phyloP scores from a whole-genome alignment of 2,888 invertebrate genomes.

The Watsonalla cultraria region DNA sequence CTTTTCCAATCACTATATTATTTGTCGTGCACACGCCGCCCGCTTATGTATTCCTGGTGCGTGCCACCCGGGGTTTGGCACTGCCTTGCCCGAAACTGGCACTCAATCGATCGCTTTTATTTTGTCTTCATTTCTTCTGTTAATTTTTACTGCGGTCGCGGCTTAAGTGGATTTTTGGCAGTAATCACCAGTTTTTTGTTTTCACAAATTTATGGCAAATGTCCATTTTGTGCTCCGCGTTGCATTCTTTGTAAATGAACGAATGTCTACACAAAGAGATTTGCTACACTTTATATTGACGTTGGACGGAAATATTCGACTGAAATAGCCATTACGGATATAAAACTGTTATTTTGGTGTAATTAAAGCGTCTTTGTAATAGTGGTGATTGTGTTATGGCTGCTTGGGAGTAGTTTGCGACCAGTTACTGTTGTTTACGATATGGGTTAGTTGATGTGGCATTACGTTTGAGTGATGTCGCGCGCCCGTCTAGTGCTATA shows the following conservation, averaged over 20 bases:
- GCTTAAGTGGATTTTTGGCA: conserved; percentile 12
- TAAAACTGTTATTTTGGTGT: background rate
- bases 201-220: conserved; percentile 2
- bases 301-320: background rate
- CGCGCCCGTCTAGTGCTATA: conserved; percentile 4
- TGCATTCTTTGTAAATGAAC: background rate
- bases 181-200: conserved; percentile 3
- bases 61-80: conserved; percentile 17
- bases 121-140: conserved; percentile 1
- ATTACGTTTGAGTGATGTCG: no score
- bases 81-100: conserved; percentile 15
- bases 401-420: background rate
- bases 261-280: background rate
- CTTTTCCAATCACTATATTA: conserved; percentile 60
- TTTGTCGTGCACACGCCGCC: conserved; percentile 28
- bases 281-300: background rate
- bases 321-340: background rate
- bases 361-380: background rate
- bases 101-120: conserved; percentile 30
- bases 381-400: background rate
- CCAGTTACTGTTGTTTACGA: background rate
- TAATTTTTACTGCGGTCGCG: conserved; percentile 6
- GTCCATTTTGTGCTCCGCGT: conserved; percentile 3
- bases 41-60: conserved; percentile 53
- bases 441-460: background rate